Percentiles rank a stretch among this genome's conserved stretches.
Evolutionary conservation across 2,888 invertebrate species (phyloP).

Genomic region (Phengaris arion): DNA sequence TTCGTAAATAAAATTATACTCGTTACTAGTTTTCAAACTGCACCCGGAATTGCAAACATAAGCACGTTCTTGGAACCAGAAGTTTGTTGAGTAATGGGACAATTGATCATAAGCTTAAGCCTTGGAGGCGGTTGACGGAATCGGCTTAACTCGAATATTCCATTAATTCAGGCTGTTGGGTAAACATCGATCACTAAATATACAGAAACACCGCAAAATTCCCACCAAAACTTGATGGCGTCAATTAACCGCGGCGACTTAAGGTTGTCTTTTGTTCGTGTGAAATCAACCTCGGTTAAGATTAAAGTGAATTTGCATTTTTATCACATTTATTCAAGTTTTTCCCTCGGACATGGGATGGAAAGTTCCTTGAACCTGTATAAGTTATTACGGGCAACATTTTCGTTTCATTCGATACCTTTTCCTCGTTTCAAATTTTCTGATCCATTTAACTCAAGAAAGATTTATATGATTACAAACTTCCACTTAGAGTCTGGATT

Average conservation of each 20-base stretch:
- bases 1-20: constrained; percentile 14
- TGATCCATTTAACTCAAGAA: constrained; percentile 11
- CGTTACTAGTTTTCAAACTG: neutral
- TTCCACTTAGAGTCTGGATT: neutral
- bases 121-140: constrained; percentile 44
- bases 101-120: constrained; percentile 14
- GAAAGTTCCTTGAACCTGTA: constrained; percentile 7
- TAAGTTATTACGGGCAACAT: constrained; percentile 16
- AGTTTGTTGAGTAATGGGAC: constrained; percentile 2
- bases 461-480: constrained; percentile 13
- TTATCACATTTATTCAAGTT: constrained; percentile 29
- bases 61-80: constrained; percentile 2
- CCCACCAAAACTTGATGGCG: constrained; percentile 38
- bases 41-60: constrained; percentile 16
- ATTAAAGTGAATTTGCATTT: constrained; percentile 44
- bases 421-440: constrained; percentile 21
- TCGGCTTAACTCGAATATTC: constrained; percentile 66
- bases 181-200: constrained; percentile 64
- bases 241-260: constrained; percentile 44
- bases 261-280: constrained; percentile 50
- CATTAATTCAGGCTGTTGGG: constrained; percentile 64
- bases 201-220: constrained; percentile 54
- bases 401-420: constrained; percentile 17
- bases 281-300: constrained; percentile 55
- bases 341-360: constrained; percentile 15